phyloP scores from a whole-genome alignment of 1,140 invertebrate genomes.

The Temnothorax longispinosus region DNA sequence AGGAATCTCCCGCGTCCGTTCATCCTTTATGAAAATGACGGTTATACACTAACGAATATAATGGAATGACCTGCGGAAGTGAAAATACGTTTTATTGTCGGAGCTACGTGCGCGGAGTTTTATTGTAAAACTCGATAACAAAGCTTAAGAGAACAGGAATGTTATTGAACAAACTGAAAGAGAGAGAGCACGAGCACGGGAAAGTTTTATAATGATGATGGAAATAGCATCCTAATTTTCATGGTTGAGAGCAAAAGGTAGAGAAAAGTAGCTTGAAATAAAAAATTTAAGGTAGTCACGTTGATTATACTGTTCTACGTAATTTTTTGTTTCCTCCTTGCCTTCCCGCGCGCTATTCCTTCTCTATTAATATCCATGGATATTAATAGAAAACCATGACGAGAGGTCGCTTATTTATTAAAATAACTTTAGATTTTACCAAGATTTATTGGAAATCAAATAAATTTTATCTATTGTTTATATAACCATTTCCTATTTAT shows the following conservation, averaged over 20 bases:
- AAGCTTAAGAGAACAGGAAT: slow-evolving; percentile 27
- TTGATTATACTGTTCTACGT: background rate
- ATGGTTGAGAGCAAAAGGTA: background rate
- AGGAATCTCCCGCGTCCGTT: slow-evolving; percentile 4
- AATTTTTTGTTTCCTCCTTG: background rate
- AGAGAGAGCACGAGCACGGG: background rate
- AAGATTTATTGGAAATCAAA: background rate
- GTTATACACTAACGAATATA: slow-evolving; percentile 3
- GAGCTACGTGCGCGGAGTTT: background rate
- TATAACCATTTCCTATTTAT: background rate
- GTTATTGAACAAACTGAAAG: slow-evolving; percentile 34
- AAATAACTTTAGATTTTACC: background rate
- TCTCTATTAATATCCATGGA: background rate
- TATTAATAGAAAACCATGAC: background rate
- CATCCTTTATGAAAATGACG: slow-evolving; percentile 24
- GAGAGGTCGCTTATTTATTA: background rate
- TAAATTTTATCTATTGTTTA: background rate
- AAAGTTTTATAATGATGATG: slow-evolving; percentile 38
- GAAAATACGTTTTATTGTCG: slow-evolving; percentile 8
- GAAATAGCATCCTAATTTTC: slow-evolving; percentile 20
- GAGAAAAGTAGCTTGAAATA: background rate
- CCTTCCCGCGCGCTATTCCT: background rate
- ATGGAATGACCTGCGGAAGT: background rate
- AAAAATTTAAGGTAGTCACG: background rate
- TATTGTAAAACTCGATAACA: slow-evolving; percentile 36